These are phyloP conservation scores for Pipistrellus pygmaeus DNA, from an alignment of 2,797 vertebrate species.

Conservation along the genomic window DNA sequence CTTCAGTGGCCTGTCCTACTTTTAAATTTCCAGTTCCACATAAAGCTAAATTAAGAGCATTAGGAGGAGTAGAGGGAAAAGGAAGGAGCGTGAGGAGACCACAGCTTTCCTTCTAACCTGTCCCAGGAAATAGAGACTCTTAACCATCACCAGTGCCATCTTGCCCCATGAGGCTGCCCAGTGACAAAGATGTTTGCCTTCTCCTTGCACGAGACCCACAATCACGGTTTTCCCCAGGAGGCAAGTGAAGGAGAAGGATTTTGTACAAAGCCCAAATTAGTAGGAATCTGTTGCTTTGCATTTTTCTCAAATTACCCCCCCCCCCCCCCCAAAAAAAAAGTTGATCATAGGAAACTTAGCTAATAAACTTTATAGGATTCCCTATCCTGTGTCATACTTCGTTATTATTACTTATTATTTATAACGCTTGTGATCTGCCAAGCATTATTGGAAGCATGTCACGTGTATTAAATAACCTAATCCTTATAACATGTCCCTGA, in stretches of 20 bases:
- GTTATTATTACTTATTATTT: background rate
- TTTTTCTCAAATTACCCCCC: background rate
- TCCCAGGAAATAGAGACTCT: background rate
- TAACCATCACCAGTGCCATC: no score
- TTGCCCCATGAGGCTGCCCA: background rate
- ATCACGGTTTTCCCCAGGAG: background rate
- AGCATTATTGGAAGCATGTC: background rate
- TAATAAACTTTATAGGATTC: background rate
- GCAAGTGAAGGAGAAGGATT: background rate
- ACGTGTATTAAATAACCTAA: background rate
- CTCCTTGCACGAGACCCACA: background rate
- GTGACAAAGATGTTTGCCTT: background rate
- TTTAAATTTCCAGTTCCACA: no score
- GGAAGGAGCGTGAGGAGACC: accelerated
- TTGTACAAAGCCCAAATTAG: background rate
- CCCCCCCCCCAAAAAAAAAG: background rate
- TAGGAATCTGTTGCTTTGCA: background rate
- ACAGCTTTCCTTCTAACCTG: background rate
- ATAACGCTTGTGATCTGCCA: background rate
- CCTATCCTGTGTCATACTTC: background rate
- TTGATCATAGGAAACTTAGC: background rate
- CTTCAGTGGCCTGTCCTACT: no score
- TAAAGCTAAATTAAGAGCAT: background rate
- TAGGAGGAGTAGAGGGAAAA: background rate
- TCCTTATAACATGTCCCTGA: background rate